These are phyloP conservation scores for Aulostomus chinensis DNA, from an alignment of 2,797 vertebrate species.

Conservation along the genomic window DNA sequence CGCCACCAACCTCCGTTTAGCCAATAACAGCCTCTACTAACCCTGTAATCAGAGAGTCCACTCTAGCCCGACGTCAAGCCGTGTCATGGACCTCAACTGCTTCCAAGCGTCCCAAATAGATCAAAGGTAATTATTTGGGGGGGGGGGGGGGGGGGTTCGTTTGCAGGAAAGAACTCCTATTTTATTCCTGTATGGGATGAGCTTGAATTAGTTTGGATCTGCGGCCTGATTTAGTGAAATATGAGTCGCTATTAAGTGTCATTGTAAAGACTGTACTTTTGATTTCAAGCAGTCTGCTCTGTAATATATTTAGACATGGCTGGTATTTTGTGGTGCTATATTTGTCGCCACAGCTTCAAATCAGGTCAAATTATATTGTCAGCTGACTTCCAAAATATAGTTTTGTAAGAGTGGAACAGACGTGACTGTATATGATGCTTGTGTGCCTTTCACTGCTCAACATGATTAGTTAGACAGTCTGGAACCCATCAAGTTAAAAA, in stretches of 20 bases:
- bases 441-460: slow-evolving; percentile 11
- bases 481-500: slow-evolving; percentile 15
- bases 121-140: slow-evolving; percentile 52
- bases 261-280: slow-evolving; percentile 41
- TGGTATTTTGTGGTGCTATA: slow-evolving; percentile 59
- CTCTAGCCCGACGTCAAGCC: slow-evolving; percentile 54
- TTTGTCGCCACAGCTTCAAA: slow-evolving; percentile 51
- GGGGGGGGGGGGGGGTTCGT: too few relatives aligned
- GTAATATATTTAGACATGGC: slow-evolving; percentile 56
- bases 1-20: slow-evolving; percentile 64
- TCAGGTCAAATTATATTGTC: slow-evolving; percentile 46
- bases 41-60: slow-evolving; percentile 68
- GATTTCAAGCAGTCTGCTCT: slow-evolving; percentile 32
- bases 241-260: slow-evolving; percentile 35
- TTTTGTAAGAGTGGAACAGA: too few relatives aligned
- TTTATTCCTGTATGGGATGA: slow-evolving; percentile 32
- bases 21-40: slow-evolving; percentile 59
- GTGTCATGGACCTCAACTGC: slow-evolving; percentile 49
- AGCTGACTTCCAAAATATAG: slow-evolving; percentile 32
- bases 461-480: slow-evolving; percentile 29
- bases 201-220: slow-evolving; percentile 48
- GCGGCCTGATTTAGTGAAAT: slow-evolving; percentile 40
- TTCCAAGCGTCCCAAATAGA: slow-evolving; percentile 55
- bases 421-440: slow-evolving; percentile 1
- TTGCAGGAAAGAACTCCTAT: slow-evolving; percentile 26